Evolutionary conservation across 2,888 invertebrate species (phyloP), one percentile per base, ranked within the genome.

Genomic region (Exocentrus adspersus): DNA sequence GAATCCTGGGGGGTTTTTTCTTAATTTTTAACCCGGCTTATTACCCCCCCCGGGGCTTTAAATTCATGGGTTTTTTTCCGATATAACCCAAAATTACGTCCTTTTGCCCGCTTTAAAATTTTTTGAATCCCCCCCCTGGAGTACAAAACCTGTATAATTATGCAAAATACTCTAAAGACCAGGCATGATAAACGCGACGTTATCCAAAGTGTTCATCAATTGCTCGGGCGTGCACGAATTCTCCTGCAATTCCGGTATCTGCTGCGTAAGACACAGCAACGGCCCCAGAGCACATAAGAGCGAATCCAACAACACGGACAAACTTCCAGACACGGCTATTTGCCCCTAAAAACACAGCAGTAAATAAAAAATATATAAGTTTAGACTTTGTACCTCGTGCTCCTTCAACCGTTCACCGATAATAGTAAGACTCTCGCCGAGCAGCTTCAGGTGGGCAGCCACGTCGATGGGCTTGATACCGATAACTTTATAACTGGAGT

Each of bases 111-210:
- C n/a, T n/a, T n/a, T n/a, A 24, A 24, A 24, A 24, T 5, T 24
- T 24, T 24, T 24, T 24, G 4, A 24, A 5, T 24, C 7, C 7
- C 24, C 3, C 7, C 7, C 24, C 7, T 24, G 7, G 7, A 24
- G 24, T 5, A 24, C 24, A 24, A 24, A n/a, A n/a, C n/a, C 24
- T 24, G 7, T 7, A 24, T 7, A 5, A 24, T 24, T 24, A 24
- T 24, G 7, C 24, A 24, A n/a, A 42, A 37, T 14, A 53, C 62
- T 82, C n/a, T 85, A 91, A 17, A 92, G 82, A 48, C 92, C 92
- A 2, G 92, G 93, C 95, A 95, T 97, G 73, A 97, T 92, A 79
- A 97, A 97, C 0, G 97, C 97, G 69, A 97, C 94, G 82, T 97
- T 96, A 83, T 97, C 96, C 58, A 97, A 87, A 30, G 94, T 94